Base-by-base conservation (phyloP, 2,113 vertebrate genomes). In the Hiodon tergisus region DNA sequence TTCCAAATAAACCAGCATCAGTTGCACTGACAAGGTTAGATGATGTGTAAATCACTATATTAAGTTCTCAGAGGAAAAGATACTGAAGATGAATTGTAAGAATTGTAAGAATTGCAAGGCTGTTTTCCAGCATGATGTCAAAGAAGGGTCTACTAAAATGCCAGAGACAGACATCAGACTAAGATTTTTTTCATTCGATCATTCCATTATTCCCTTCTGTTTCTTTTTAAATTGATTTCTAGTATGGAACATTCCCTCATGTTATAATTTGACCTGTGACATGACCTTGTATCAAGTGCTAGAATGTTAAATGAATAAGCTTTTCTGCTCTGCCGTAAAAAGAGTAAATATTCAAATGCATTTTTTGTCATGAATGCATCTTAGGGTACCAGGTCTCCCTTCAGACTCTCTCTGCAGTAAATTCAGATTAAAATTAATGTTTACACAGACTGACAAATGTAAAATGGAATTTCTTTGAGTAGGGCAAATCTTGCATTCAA, bases 391-490 rank as follows among this genome's bases (percentile, higher is more conserved):
- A 11, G 69, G 59, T 60, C 6, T 53, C 47, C 53, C 5, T 63
- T 17, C 62, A 48, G 57, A 57, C 57, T 51, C 75, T 51, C 17
- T 70, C 66, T 14, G 5, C 71, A 78, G 31, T 53, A 72, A 68
- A 80, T 85, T 78, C 83, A 70, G 77, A 81, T 84, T 84, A 84
- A 82, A 82, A 84, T 89, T 81, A 83, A 83, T 88, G 84, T 90
- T 88, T 87, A 81, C 79, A 73, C 79, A 86, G 83, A 81, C 80
- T 72, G 81, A 85, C 84, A 80, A 74, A 78, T 76, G 82, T 79
- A 80, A 81, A 86, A 77, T 84, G 81, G 82, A 84, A 88, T 86
- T 87, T 82, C 85, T 83, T 73, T 78, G 71, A 82, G 82, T 73
- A 77, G 77, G 80, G 79, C 84, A 80, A 85, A 75, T 74, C 74